Evolutionary conservation across 2,113 vertebrate genomes (phyloP), one percentile per base, ranked within the genome.

Genomic region (Oreotrochilus melanogaster): DNA sequence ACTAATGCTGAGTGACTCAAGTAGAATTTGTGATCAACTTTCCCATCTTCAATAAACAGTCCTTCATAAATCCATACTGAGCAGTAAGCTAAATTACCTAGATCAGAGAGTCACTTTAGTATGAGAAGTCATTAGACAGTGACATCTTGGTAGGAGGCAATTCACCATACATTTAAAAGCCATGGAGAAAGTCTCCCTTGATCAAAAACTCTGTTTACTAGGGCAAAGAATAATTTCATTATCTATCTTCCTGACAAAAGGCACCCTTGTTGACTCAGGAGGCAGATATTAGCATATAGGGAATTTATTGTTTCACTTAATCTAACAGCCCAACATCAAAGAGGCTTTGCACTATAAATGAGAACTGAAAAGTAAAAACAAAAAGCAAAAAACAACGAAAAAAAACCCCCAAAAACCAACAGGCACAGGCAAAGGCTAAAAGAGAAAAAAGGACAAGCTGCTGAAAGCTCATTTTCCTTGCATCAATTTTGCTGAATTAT

Each of bases 151-250:
- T 51, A 58, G 62, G 33, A 92, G 9, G 89, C 64, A 94, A 93
- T 61, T 24, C 42, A 66, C 22, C 43, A 62, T 27, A 65, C 42
- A 42, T 86, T 94, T 88, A 78, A 94, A 95, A 91, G 25, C 37
- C 57, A 12, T 51, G 50, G 25, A 81, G 45, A 67, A 64, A 87
- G 18, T 7, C 28, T 74, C 35, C 14, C 50, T 93, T 94, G 80
- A 96, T 89, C 81, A 88, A 93, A 96, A 92, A 25, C 62, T 89
- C 27, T 92, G 23, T 91, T 94, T 94, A 72, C 67, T 75, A 79
- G 39, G 19, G n/a, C 23, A 72, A 88, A 83, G 43, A 16, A 18
- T 93, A 95, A 96, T 93, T 95, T 86, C 94, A 95, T 96, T 95
- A 86, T 71, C 81, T 85, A 5, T 91, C 66, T 80, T 88, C 76